phyloP scores from a whole-genome alignment of 2,797 vertebrate genomes.

The Harpagifer antarcticus region DNA sequence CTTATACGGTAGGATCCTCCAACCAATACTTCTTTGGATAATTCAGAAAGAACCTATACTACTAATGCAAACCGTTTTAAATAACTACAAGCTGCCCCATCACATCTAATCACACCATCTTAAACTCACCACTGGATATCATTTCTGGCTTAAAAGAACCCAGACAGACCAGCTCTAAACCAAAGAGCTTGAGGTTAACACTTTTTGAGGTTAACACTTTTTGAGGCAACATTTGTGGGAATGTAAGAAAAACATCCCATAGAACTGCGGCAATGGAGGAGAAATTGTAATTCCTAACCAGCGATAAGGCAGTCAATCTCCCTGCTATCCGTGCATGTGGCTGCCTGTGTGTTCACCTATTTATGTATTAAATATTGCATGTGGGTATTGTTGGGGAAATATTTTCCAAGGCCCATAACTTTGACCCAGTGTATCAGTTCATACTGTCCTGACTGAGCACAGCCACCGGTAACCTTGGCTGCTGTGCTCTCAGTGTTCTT shows the following conservation, averaged over 20 bases:
- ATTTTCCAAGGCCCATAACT: no score
- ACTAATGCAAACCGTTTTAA: neutral
- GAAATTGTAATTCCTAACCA: constrained; percentile 22
- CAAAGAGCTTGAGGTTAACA: constrained; percentile 7
- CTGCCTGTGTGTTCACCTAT: constrained; percentile 10
- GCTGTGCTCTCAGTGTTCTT: no score
- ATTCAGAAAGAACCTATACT: neutral
- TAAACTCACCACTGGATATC: constrained; percentile 2
- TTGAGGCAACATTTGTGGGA: constrained; percentile 21
- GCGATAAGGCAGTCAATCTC: constrained; percentile 15
- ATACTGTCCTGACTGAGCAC: no score
- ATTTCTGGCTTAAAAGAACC: neutral
- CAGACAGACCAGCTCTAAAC: constrained; percentile 1
- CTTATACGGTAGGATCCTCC: no score
- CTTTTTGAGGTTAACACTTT: constrained; percentile 21
- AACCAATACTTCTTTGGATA: neutral
- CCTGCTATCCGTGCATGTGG: neutral
- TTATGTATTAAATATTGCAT: neutral
- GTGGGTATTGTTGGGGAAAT: neutral
- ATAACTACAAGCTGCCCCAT: neutral
- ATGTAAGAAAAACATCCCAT: constrained; percentile 12
- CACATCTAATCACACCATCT: neutral
- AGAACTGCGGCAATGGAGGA: constrained; percentile 23
- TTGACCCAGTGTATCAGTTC: no score
- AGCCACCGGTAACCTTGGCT: no score